These are phyloP conservation scores for Neuroscelio doddi DNA, from an alignment of 2,888 invertebrate genomes.

Conservation along the genomic window DNA sequence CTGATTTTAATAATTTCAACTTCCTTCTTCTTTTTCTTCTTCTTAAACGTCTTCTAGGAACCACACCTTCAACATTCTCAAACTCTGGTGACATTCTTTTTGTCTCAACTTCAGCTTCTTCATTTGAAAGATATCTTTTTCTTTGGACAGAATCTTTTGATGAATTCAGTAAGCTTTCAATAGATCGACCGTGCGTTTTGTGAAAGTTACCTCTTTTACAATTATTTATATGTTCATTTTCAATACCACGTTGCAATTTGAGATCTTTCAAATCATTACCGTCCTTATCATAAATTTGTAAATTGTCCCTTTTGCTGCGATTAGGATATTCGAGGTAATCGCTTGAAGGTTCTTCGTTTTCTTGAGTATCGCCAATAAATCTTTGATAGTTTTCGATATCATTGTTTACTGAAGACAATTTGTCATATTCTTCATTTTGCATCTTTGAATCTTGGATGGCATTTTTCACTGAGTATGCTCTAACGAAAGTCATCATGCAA, in stretches of 20 bases:
- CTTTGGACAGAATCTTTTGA: no score
- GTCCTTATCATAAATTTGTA: no score
- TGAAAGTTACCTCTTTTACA: no score
- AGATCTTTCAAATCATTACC: conserved; percentile 8
- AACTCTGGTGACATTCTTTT: no score
- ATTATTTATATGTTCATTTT: no score
- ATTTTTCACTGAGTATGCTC: conserved; percentile 19
- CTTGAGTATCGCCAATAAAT: conserved; percentile 17
- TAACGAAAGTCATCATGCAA: conserved; percentile 33
- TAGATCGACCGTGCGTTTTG: no score
- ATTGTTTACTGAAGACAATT: conserved; percentile 20
- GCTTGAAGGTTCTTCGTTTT: not conserved
- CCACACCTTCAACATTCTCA: no score
- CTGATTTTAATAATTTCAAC: not conserved
- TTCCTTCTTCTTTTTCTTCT: not conserved
- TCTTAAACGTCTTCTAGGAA: not conserved
- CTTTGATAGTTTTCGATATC: conserved; percentile 12
- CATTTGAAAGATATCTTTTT: no score
- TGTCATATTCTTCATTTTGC: conserved; percentile 23
- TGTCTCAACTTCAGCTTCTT: no score
- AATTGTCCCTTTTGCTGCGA: conserved; percentile 14
- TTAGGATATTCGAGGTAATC: conserved; percentile 7
- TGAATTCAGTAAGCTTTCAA: no score
- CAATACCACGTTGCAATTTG: no score
- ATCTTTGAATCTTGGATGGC: conserved; percentile 17